These are phyloP conservation scores for Galagoides demidoff DNA, from an alignment of 2,797 vertebrate genomes.

Conservation along the genomic window DNA sequence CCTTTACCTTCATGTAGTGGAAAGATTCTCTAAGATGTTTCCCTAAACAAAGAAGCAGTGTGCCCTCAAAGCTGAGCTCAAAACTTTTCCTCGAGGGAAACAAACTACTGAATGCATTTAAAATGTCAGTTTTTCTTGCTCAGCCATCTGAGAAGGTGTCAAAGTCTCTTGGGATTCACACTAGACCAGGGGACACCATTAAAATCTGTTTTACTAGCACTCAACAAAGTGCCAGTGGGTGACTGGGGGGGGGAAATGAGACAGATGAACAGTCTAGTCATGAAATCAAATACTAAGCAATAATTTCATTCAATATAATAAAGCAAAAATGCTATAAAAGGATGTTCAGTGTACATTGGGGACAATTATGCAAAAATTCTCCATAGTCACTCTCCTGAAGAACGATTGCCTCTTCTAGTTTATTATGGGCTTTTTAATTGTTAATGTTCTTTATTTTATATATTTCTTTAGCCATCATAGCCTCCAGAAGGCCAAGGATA, in stretches of 20 bases:
- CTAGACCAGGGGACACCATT: background rate
- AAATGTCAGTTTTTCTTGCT: background rate
- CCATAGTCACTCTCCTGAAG: background rate
- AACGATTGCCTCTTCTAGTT: background rate
- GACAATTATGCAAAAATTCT: background rate
- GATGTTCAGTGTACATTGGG: background rate
- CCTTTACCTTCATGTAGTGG: background rate
- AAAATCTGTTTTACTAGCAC: background rate
- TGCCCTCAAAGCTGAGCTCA: background rate
- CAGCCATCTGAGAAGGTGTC: background rate
- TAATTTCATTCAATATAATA: background rate
- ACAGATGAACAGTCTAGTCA: background rate
- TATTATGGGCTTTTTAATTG: background rate
- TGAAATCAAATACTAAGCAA: background rate
- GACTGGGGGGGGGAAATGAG: background rate
- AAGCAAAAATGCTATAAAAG: background rate
- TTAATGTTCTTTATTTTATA: conserved; percentile 6
- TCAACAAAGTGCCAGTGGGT: background rate
- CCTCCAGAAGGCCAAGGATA: background rate
- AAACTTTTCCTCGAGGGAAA: background rate
- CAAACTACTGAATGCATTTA: background rate
- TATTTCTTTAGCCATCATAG: background rate
- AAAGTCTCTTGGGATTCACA: background rate
- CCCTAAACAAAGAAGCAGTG: background rate
- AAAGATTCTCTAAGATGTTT: background rate